A percentile compares a stretch with the other conserved stretches of the same genome.
Evolutionary conservation across 2,797 vertebrate genomes (phyloP).

Genomic region (Microctenopoma steveboyesi): DNA sequence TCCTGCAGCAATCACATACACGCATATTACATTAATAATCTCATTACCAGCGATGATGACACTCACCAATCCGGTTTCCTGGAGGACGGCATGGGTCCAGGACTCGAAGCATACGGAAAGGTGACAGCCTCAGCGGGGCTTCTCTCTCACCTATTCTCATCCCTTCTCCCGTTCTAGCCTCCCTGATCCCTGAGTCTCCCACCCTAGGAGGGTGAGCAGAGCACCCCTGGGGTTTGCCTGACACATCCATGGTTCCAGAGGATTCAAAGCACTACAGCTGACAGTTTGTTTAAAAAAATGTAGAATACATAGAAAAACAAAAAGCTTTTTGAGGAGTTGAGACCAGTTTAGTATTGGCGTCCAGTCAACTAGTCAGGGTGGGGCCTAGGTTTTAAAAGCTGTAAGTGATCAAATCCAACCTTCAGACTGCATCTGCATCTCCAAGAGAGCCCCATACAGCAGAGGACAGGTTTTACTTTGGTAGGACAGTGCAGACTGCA

Average conservation of each 20-base stretch:
- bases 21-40: not conserved
- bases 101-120: constrained; percentile 82
- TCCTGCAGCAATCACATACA: not conserved
- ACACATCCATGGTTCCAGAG: constrained; percentile 51
- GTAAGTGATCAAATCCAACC: constrained; percentile 30
- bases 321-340: constrained; percentile 1
- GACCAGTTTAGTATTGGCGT: constrained; percentile 11
- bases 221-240: constrained; percentile 59
- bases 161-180: constrained; percentile 61
- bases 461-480: constrained; percentile 34
- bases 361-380: constrained; percentile 24
- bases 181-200: constrained; percentile 60
- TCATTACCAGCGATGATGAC: not conserved
- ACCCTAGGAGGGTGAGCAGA: constrained; percentile 39
- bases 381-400: constrained; percentile 20
- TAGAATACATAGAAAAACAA: not conserved
- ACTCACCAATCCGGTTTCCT: constrained; percentile 82
- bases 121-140: constrained; percentile 74
- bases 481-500: constrained; percentile 40
- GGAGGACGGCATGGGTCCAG: constrained; percentile 79
- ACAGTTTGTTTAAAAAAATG: constrained; percentile 28
- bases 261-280: constrained; percentile 15
- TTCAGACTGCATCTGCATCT: constrained; percentile 13
- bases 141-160: constrained; percentile 73
- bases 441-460: constrained; percentile 21